Conservation (phyloP, 2,797 vertebrate genomes). For the Brotula barbata region DNA sequence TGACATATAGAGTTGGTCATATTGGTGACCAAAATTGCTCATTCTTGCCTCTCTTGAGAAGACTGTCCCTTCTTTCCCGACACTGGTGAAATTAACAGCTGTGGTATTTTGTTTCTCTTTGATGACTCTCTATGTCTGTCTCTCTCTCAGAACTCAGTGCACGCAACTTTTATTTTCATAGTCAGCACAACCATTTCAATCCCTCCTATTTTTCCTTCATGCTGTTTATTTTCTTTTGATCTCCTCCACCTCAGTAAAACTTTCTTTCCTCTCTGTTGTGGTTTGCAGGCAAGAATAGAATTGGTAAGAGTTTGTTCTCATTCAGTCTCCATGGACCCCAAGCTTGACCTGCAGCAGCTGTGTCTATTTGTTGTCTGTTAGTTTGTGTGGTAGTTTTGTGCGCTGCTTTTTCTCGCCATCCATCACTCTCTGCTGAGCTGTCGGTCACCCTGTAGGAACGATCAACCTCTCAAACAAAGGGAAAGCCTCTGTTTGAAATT, state of each 20-base stretch:
- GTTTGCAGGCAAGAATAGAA: conserved; percentile 87
- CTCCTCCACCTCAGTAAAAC: conserved; percentile 55
- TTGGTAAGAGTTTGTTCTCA: conserved; percentile 81
- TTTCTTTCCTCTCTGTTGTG: conserved; percentile 63
- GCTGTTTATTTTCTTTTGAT: conserved; percentile 16
- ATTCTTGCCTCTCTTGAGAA: neutral
- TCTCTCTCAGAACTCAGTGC: neutral
- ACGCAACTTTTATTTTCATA: neutral
- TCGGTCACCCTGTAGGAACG: conserved; percentile 47
- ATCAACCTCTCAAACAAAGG: conserved; percentile 39
- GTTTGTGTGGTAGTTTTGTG: conserved; percentile 48
- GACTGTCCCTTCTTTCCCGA: conserved; percentile 4
- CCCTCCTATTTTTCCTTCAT: neutral
- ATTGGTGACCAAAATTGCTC: conserved; percentile 1
- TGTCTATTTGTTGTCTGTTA: conserved; percentile 43
- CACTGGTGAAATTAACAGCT: conserved; percentile 33
- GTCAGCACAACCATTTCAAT: neutral
- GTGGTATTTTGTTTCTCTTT: conserved; percentile 16
- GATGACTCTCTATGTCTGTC: conserved; percentile 9
- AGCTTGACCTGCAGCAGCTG: conserved; percentile 59
- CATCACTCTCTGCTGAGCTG: conserved; percentile 59
- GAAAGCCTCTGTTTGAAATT: conserved; percentile 37
- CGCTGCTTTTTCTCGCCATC: conserved; percentile 55
- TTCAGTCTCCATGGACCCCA: conserved; percentile 41
- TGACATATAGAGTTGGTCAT: conserved; percentile 4